Conservation (phyloP, 2,888 invertebrate genomes). For the Drosophila meridiana region DNA sequence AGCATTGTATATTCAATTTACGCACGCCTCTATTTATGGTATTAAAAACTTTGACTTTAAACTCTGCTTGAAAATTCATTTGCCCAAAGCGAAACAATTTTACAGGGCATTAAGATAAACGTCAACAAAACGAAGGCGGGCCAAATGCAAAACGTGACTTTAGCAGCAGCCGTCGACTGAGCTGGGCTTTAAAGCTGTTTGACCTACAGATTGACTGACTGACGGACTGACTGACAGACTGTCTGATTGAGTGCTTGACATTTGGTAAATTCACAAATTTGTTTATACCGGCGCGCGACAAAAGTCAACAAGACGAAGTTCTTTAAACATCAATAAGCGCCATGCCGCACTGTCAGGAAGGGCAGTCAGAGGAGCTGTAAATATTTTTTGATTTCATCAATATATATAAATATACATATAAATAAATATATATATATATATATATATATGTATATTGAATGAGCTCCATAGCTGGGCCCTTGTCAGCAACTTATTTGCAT, state of each 20-base stretch:
- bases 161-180: slow-evolving; percentile 60
- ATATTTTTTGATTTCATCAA: slow-evolving; percentile 28
- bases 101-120: slow-evolving; percentile 19
- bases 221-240: slow-evolving; percentile 12
- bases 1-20: neutral
- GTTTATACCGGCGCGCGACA: slow-evolving; percentile 51
- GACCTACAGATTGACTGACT: slow-evolving; percentile 15
- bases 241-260: slow-evolving; percentile 11
- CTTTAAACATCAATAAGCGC: slow-evolving; percentile 49
- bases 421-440: slow-evolving; percentile 4
- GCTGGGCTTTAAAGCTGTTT: slow-evolving; percentile 16
- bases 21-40: neutral
- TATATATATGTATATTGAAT: slow-evolving; percentile 1
- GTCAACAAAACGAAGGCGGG: slow-evolving; percentile 11
- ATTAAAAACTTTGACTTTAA: neutral
- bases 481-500: slow-evolving; percentile 58
- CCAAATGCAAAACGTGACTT: slow-evolving; percentile 67
- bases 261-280: slow-evolving; percentile 59
- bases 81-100: neutral
- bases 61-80: neutral
- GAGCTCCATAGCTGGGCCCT: slow-evolving; percentile 4
- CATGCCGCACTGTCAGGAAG: neutral
- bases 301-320: slow-evolving; percentile 64
- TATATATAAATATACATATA: slow-evolving; percentile 23
- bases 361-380: neutral